Conservation (phyloP, 2,888 invertebrate species). For the Phorcus lineatus region DNA sequence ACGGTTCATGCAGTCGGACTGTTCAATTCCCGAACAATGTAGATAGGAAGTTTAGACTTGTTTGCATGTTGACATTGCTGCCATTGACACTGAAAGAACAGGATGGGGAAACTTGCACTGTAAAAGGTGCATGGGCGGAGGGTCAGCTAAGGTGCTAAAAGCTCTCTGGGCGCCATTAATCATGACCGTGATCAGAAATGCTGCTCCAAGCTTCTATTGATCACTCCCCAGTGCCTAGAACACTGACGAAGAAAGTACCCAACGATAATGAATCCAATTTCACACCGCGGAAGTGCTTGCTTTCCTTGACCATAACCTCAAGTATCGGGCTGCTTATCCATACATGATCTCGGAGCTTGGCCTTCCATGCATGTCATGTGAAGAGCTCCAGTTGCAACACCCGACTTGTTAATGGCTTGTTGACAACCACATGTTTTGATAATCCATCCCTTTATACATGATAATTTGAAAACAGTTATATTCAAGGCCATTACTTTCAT, state of each 20-base stretch:
- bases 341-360: not conserved
- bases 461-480: too few species aligned
- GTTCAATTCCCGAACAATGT: not conserved
- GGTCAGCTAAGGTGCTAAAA: slow-evolving; percentile 23
- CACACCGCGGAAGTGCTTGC: slow-evolving; percentile 7
- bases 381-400: not conserved
- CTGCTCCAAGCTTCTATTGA: slow-evolving; percentile 2
- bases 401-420: not conserved
- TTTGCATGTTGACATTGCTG: slow-evolving; percentile 2
- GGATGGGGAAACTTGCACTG: not conserved
- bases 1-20: not conserved
- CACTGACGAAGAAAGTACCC: slow-evolving; percentile 9
- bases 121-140: not conserved
- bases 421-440: too few species aligned
- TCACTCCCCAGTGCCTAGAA: slow-evolving; percentile 6
- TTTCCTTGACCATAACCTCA: not conserved
- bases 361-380: not conserved
- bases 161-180: slow-evolving; percentile 15
- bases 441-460: too few species aligned
- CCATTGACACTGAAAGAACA: not conserved
- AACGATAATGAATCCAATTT: slow-evolving; percentile 26
- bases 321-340: not conserved
- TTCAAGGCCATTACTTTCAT: too few species aligned
- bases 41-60: slow-evolving; percentile 11
- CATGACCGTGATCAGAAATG: not conserved